Evolutionary conservation across 2,113 vertebrate genomes (phyloP).

Genomic region (Columbina picui): DNA sequence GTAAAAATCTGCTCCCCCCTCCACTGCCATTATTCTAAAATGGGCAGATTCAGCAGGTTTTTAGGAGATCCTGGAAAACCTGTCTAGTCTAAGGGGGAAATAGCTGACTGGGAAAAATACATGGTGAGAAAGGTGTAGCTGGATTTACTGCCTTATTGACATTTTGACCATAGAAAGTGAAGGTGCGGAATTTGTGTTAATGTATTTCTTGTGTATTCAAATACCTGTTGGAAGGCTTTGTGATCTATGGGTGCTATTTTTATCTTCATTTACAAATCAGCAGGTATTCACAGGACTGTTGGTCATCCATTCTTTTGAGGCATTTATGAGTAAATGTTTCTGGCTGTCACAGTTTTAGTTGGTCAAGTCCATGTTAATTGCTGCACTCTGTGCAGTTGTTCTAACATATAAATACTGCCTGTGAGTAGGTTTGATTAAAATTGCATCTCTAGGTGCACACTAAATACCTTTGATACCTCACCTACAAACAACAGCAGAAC

Average conservation of each 20-base stretch:
- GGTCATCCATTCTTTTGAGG: slow-evolving; percentile 25
- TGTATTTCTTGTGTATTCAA: background rate
- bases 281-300: slow-evolving; percentile 7
- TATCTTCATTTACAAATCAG: slow-evolving; percentile 15
- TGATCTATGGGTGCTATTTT: slow-evolving; percentile 22
- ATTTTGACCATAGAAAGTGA: background rate
- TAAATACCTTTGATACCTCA: slow-evolving; percentile 74
- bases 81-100: background rate
- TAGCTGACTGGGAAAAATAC: background rate
- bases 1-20: background rate
- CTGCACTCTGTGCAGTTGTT: background rate
- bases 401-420: slow-evolving; percentile 25
- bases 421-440: slow-evolving; percentile 60
- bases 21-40: background rate
- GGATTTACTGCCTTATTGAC: fast-evolving
- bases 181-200: background rate
- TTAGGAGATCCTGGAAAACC: background rate
- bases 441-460: slow-evolving; percentile 38
- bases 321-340: background rate
- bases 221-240: background rate
- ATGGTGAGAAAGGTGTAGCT: background rate
- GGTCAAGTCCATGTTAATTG: slow-evolving; percentile 32
- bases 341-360: slow-evolving; percentile 1
- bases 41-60: background rate
- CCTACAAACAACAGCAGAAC: slow-evolving; percentile 74